These are phyloP conservation scores for Orussus abietinus DNA, from an alignment of 1,140 invertebrate species.

Conservation along the genomic window DNA sequence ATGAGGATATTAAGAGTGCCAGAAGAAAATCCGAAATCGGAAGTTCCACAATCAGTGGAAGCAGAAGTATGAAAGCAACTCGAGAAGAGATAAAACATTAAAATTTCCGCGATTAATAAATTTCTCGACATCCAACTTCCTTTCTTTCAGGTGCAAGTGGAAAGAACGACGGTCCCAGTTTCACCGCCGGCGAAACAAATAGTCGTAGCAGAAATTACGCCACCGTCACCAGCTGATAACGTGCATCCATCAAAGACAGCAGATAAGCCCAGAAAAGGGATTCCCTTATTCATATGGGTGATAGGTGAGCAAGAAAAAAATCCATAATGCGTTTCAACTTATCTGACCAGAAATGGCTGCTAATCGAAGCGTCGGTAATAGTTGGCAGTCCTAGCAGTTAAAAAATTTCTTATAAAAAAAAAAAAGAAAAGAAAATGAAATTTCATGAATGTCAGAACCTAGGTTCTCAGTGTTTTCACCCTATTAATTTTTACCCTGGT, in stretches of 20 bases:
- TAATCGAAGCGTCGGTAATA: too few relatives aligned
- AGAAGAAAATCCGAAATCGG: conserved; percentile 46
- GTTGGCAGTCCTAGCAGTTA: too few relatives aligned
- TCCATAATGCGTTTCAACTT: too few relatives aligned
- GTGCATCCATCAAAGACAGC: conserved; percentile 34
- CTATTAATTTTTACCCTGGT: too few relatives aligned
- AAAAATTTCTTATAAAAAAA: conserved; percentile 10
- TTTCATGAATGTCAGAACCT: neutral
- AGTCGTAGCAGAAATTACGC: conserved; percentile 8
- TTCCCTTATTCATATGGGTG: conserved; percentile 71
- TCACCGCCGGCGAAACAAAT: conserved; percentile 17
- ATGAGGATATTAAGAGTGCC: conserved; percentile 66
- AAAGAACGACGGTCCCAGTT: conserved; percentile 26
- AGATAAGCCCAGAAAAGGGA: conserved; percentile 38
- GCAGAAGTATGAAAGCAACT: conserved; percentile 45
- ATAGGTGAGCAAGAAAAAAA: conserved; percentile 54
- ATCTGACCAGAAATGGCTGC: too few relatives aligned
- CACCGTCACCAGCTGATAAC: conserved; percentile 17
- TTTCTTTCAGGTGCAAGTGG: conserved; percentile 37
- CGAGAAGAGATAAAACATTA: too few relatives aligned
- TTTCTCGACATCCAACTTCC: too few relatives aligned
- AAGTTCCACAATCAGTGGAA: conserved; percentile 32
- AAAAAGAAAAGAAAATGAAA: conserved; percentile 3
- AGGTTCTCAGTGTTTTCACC: too few relatives aligned
- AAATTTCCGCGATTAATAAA: too few relatives aligned